phyloP scores from a whole-genome alignment of 2,113 vertebrate genomes.

The Capreolus pygargus region DNA sequence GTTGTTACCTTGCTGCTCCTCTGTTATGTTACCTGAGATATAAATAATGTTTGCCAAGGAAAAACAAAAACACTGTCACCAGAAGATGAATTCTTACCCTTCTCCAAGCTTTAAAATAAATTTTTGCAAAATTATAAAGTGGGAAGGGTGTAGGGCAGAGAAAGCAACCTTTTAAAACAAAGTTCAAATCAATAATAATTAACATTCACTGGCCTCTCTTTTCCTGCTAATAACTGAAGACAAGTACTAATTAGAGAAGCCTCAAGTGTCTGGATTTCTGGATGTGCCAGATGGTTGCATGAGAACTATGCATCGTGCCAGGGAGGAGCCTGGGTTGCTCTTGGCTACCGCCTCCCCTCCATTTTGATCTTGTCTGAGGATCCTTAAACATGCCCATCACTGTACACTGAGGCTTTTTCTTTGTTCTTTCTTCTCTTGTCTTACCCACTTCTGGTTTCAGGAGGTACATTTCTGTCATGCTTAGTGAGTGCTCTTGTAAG shows the following conservation, averaged over 20 bases:
- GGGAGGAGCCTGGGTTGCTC: not conserved
- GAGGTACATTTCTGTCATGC: not conserved
- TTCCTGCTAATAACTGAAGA: conserved; percentile 66
- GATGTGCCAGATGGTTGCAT: conserved; percentile 38
- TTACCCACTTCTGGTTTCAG: not conserved
- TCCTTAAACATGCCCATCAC: not conserved
- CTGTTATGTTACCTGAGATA: conserved; percentile 14
- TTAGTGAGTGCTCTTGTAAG: not conserved
- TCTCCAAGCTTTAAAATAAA: not conserved
- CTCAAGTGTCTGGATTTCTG: conserved; percentile 48
- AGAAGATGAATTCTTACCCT: not conserved
- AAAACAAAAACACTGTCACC: not conserved
- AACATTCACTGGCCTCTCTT: conserved; percentile 63
- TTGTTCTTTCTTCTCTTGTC: not conserved
- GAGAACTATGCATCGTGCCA: not conserved
- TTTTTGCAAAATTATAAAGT: conserved; percentile 33
- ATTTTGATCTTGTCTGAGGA: not conserved
- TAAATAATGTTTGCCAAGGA: conserved; percentile 42
- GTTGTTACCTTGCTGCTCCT: not conserved
- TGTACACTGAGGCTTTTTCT: not conserved
- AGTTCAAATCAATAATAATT: conserved; percentile 62
- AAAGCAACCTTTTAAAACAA: conserved; percentile 50
- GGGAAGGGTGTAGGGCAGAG: not conserved
- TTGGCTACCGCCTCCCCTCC: not conserved
- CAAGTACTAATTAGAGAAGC: conserved; percentile 70